phyloP scores from a whole-genome alignment of 2,113 vertebrate species.

The Mormyrus iriodes region DNA sequence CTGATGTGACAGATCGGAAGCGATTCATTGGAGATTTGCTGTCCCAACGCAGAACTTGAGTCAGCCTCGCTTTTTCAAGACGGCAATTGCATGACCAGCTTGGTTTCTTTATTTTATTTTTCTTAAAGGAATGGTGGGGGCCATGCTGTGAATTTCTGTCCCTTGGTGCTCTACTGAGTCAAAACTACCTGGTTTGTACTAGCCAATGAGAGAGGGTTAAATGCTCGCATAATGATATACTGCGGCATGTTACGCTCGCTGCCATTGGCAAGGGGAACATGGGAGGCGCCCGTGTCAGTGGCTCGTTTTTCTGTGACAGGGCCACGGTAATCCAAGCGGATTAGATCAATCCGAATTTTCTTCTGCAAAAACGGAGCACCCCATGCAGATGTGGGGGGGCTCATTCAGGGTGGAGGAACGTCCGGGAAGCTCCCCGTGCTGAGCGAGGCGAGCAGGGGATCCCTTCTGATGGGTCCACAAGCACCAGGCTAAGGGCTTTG shows the following conservation, averaged over 20 bases:
- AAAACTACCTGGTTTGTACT: not conserved
- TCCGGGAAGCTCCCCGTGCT: not conserved
- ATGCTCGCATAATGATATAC: slow-evolving; percentile 26
- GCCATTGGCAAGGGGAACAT: slow-evolving; percentile 23
- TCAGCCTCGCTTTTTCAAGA: not conserved
- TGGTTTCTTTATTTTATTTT: not conserved
- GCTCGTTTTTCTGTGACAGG: slow-evolving; percentile 61
- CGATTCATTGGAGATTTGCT: not conserved
- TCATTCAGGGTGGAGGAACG: not conserved
- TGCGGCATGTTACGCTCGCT: slow-evolving; percentile 27
- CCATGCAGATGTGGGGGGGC: not conserved
- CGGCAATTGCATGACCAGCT: not conserved
- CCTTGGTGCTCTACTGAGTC: not conserved
- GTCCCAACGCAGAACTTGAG: not conserved
- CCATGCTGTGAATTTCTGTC: not conserved
- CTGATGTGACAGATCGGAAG: not conserved
- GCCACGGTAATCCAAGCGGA: slow-evolving; percentile 66
- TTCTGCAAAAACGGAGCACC: not conserved
- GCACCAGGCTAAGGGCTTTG: not conserved
- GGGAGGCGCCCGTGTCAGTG: slow-evolving; percentile 37
- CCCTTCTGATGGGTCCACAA: not conserved
- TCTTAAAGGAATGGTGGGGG: not conserved
- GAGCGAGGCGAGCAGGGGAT: not conserved
- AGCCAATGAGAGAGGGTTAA: not conserved
- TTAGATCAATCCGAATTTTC: slow-evolving; percentile 69